These are phyloP conservation scores for Dinocampus coccinellae DNA, from an alignment of 2,888 invertebrate species.

Conservation along the genomic window DNA sequence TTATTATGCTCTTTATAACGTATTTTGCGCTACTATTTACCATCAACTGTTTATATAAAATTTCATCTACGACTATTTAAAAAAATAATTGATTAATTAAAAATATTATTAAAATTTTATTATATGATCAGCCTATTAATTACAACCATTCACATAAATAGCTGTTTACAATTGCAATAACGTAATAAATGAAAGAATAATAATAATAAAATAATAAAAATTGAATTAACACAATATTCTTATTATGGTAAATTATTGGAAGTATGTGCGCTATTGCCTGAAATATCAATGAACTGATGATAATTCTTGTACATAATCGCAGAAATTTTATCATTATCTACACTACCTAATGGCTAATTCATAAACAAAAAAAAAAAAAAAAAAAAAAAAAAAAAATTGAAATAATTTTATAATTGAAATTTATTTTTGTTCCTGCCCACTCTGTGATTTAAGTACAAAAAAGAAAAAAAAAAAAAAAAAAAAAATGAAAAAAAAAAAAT, in stretches of 20 bases:
- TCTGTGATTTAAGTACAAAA: conserved; percentile 23
- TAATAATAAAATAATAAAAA: conserved; percentile 45
- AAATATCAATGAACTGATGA: conserved; percentile 5
- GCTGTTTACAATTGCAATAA: conserved; percentile 29
- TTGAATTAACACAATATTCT: neutral
- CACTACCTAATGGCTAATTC: neutral
- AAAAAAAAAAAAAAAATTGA: neutral
- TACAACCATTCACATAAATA: conserved; percentile 42
- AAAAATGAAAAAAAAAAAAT: neutral
- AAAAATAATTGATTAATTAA: conserved; percentile 9
- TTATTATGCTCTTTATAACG: conserved; percentile 16
- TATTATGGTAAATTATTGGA: neutral
- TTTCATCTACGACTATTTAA: conserved; percentile 11
- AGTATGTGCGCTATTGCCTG: neutral
- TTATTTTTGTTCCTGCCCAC: conserved; percentile 4
- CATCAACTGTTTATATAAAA: conserved; percentile 19
- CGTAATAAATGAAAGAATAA: conserved; percentile 38
- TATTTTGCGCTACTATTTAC: conserved; percentile 24
- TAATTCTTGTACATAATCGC: neutral
- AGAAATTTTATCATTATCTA: conserved; percentile 20
- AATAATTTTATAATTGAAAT: conserved; percentile 1
- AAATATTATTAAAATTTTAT: conserved; percentile 13
- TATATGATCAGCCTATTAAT: conserved; percentile 50
- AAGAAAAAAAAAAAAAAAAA: too few relatives aligned
- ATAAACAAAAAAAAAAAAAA: neutral